Conservation (phyloP, 2,113 vertebrate genomes). For the Spea bombifrons region DNA sequence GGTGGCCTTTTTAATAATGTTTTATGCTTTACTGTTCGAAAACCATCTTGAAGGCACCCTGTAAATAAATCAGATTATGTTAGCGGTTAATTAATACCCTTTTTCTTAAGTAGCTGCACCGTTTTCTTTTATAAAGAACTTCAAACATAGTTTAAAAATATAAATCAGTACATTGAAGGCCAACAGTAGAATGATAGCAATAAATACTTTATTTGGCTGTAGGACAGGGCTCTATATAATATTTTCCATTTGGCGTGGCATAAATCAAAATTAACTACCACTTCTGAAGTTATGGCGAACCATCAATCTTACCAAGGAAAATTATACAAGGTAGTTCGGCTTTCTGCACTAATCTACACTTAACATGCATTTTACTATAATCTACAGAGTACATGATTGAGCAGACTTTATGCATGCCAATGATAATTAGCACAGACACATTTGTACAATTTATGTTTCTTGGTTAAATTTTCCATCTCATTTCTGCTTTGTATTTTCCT, state of each 20-base stretch:
- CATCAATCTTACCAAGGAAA: slow-evolving; percentile 51
- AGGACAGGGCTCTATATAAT: slow-evolving; percentile 48
- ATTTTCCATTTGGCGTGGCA: slow-evolving; percentile 36
- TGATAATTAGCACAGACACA: not conserved
- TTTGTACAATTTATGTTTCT: slow-evolving; percentile 1
- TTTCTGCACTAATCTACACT: slow-evolving; percentile 11
- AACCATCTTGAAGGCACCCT: not conserved
- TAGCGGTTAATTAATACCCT: slow-evolving; percentile 7
- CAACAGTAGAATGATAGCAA: slow-evolving; percentile 45
- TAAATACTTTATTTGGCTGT: slow-evolving; percentile 48
- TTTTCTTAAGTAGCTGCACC: slow-evolving; percentile 11
- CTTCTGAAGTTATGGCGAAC: slow-evolving; percentile 41
- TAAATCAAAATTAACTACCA: slow-evolving; percentile 53
- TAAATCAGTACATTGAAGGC: slow-evolving; percentile 50
- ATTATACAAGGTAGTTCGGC: slow-evolving; percentile 28
- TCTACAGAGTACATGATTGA: slow-evolving; percentile 18
- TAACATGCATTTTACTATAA: slow-evolving; percentile 45
- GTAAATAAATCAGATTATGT: slow-evolving; percentile 1
- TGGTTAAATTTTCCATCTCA: not conserved
- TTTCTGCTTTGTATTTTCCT: not conserved
- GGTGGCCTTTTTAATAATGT: not conserved
- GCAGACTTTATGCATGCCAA: slow-evolving; percentile 7
- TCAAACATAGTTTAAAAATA: slow-evolving; percentile 2
- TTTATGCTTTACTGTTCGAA: not conserved
- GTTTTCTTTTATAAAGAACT: slow-evolving; percentile 8